phyloP scores from a whole-genome alignment of 2,113 vertebrate species.

The Mastomys natalensis region DNA sequence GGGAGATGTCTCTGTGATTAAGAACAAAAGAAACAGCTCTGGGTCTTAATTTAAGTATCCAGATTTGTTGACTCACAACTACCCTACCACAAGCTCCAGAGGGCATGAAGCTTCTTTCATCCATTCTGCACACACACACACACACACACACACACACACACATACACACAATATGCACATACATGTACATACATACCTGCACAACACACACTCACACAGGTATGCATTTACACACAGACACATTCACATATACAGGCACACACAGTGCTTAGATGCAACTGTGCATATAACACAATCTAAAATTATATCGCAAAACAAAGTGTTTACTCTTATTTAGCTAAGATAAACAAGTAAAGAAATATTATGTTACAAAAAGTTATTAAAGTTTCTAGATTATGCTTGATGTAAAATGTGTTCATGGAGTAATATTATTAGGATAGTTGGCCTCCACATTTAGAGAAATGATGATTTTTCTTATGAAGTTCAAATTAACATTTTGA shows the following conservation, averaged over 20 bases:
- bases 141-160: background rate
- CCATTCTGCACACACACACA: background rate
- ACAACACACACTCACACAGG: background rate
- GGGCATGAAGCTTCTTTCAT: accelerated
- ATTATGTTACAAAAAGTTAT: background rate
- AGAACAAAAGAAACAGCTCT: background rate
- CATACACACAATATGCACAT: background rate
- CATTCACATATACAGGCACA: background rate
- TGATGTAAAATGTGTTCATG: background rate
- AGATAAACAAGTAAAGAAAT: background rate
- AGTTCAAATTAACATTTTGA: background rate
- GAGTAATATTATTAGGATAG: background rate
- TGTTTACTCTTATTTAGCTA: background rate
- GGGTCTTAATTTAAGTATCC: background rate
- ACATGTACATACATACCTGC: no score
- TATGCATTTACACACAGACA: background rate
- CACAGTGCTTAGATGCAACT: background rate
- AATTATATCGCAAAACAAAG: background rate
- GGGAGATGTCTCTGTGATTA: background rate
- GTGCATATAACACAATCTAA: background rate
- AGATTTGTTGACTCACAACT: background rate
- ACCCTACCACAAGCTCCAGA: background rate
- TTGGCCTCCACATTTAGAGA: no score
- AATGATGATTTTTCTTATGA: background rate
- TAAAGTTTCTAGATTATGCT: background rate